Base-by-base conservation (phyloP, 2,888 invertebrate genomes). In the Agonopterix arenella region DNA sequence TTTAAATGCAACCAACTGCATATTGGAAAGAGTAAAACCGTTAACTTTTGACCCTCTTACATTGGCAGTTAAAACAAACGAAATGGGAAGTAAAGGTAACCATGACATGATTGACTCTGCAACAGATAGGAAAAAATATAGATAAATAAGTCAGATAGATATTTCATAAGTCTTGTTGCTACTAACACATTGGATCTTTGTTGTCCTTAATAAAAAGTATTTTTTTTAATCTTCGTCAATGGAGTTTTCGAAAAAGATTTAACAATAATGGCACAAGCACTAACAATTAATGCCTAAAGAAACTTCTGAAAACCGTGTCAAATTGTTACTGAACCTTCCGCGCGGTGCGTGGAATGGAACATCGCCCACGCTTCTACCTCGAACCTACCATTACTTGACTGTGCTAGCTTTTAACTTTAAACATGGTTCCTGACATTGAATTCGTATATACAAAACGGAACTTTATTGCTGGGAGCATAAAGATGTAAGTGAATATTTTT, bases 281-380 rank as follows among this genome's bases (percentile, higher is more conserved):
- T 13, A 38, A 49, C 18, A 45, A 49, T 45, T 36, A n/a, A 43
- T 28, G 13, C 52, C 52, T 57, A 52, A 57, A 60, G 54, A 62
- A 64, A 59, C 51, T 56, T 64, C 63, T 65, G 11, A 67, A 66
- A 65, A 66, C 62, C 69, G 61, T 70, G 62, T 68, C 68, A 60
- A 70, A 43, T 43, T 11, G n/a, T 40, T 13, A 70, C 70, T 57
- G 59, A 66, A 64, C 64, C 68, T 73, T 73, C 70, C 64, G 69
- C 66, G 54, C 60, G 59, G 50, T 55, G n/a, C n/a, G n/a, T n/a
- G n/a, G n/a, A n/a, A n/a, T n/a, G 56, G 57, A 11, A 42, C 56
- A 58, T 68, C 77, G 66, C 81, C 80, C 74, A 82, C 81, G 67
- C 68, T 62, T 58, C 52, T 40, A 13, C 64, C 67, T 64, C 52